Conservation (phyloP, 2,888 invertebrate species). For the Lepidochrysops patricia region DNA sequence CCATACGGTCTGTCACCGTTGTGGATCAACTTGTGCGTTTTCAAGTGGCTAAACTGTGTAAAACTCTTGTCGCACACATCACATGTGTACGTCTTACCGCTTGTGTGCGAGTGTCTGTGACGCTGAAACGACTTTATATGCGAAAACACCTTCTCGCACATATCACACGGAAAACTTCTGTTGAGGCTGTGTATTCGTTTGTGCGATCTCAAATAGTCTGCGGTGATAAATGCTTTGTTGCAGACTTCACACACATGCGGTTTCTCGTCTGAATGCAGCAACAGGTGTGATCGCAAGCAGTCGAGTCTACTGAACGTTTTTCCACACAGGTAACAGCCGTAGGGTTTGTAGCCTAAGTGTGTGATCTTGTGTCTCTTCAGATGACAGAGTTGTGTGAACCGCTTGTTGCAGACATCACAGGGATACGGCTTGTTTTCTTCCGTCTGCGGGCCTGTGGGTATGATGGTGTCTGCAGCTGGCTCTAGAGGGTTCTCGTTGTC, state of each 20-base stretch:
- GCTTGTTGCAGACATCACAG: slow-evolving; percentile 3
- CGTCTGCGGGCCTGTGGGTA: not conserved
- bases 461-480: not conserved
- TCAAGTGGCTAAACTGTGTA: not conserved
- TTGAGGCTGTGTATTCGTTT: not conserved
- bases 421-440: not conserved
- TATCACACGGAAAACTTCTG: not conserved
- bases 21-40: not conserved
- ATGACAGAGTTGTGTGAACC: not conserved
- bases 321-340: not conserved
- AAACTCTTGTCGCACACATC: not conserved
- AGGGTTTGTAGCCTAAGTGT: not conserved
- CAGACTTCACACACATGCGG: slow-evolving; percentile 3
- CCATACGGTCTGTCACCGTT: not conserved
- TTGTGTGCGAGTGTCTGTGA: not conserved
- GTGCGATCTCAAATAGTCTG: not conserved
- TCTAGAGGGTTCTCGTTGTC: no score
- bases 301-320: not conserved
- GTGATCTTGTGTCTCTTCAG: not conserved
- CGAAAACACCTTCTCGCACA: not conserved
- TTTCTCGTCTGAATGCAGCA: not conserved
- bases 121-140: not conserved
- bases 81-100: not conserved
- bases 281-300: not conserved
- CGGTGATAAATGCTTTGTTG: not conserved